Conservation (phyloP, 2,888 invertebrate species). For the Harmothoe impar region DNA sequence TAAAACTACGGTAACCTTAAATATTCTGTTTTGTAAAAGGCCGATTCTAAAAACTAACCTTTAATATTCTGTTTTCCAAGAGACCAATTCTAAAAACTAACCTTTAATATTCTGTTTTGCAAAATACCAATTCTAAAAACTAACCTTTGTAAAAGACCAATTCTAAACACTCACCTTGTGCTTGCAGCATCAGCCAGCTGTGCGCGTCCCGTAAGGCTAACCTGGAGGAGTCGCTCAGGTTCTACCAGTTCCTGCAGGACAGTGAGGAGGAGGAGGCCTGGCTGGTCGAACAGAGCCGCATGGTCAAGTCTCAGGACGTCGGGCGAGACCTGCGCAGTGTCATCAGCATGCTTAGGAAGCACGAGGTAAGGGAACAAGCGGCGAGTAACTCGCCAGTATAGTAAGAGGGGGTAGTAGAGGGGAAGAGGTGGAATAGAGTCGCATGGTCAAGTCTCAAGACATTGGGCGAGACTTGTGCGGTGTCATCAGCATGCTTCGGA, state of each 20-base stretch:
- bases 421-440: no score
- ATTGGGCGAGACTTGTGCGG: constrained; percentile 96
- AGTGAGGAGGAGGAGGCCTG: constrained; percentile 99
- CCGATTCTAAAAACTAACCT: no score
- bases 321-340: constrained; percentile 97
- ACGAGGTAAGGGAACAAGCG: constrained; percentile 87
- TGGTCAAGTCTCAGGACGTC: constrained; percentile 95
- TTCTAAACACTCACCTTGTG: no score
- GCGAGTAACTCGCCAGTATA: background rate
- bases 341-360: constrained; percentile 94
- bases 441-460: constrained; percentile 88
- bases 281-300: constrained; percentile 96
- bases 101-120: no score
- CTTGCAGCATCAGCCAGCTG: constrained; percentile 92
- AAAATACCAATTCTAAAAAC: no score
- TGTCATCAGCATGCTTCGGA: constrained; percentile 94
- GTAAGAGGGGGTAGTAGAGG: no score
- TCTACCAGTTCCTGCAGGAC: constrained; percentile 97
- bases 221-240: constrained; percentile 95
- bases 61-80: no score
- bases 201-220: constrained; percentile 87
- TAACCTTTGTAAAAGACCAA: no score
- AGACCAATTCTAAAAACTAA: no score
- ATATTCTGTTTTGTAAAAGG: no score
- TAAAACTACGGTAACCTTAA: no score